A percentile compares a stretch with the other conserved stretches of the same genome.
Evolutionary conservation across 2,113 vertebrate genomes (phyloP).

Genomic region (Phylloscopus whistleri): DNA sequence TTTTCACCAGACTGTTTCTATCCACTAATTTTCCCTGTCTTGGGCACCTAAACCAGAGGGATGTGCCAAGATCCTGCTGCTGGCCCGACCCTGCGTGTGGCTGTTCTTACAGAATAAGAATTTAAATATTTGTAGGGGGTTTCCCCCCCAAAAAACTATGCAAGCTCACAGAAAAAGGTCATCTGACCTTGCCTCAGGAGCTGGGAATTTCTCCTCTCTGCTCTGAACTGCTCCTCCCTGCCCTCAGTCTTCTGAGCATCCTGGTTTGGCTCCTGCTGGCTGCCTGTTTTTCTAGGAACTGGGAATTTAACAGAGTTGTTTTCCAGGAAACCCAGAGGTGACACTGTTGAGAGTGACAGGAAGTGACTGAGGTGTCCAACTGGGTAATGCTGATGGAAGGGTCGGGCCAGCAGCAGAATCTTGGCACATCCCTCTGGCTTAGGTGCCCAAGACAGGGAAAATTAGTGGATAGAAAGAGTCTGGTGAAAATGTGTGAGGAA

Average conservation of each 20-base stretch:
- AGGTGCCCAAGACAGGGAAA: background rate
- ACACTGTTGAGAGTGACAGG: background rate
- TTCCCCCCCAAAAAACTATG: accelerated
- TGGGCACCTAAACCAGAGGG: too few species aligned
- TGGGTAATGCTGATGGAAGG: background rate
- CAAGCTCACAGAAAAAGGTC: background rate
- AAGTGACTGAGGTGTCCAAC: background rate
- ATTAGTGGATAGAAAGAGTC: background rate
- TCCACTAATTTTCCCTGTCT: too few species aligned
- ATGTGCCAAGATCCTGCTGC: too few species aligned
- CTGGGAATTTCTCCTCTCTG: background rate
- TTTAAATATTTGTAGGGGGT: background rate
- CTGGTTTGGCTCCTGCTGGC: background rate
- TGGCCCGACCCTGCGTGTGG: too few species aligned
- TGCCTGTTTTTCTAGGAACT: background rate
- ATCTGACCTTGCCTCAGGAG: background rate
- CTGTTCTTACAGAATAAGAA: background rate
- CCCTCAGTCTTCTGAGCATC: background rate
- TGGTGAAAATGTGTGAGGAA: accelerated
- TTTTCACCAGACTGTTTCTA: too few species aligned
- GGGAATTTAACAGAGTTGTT: background rate
- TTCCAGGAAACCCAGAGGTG: background rate
- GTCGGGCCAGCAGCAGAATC: background rate
- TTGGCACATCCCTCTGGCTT: background rate
- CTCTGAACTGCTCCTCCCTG: background rate